Base-by-base conservation (phyloP, 2,113 vertebrate genomes). In the Cacatua alba region DNA sequence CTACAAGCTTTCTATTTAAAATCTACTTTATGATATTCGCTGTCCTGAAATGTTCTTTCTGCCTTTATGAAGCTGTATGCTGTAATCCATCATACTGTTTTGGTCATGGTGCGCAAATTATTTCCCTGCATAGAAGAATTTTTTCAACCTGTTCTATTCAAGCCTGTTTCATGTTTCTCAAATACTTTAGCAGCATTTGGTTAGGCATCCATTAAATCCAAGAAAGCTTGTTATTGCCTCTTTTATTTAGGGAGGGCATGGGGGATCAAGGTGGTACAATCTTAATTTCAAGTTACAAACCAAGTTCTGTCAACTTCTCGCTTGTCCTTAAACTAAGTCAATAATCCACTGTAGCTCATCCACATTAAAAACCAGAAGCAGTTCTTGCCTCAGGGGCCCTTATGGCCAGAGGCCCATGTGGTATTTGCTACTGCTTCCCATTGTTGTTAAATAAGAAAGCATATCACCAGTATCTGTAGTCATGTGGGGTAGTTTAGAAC, bases 351-450 rank as follows among this genome's bases (percentile, higher is more conserved):
- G 55, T 35, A 67, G 14, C n/a, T 79, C 57, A 48, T 68, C 39
- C 0, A 0, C 20, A 4, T 31, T 71, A 19, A 89, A 69, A 90
- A 71, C 0, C 43, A 80, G 69, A 48, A 94, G n/a, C 59, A 63
- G 55, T 41, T 94, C 51, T 96, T 92, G 96, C 93, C 90, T 96
- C 93, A 76, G 90, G 93, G 86, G 63, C 75, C 88, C 94, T 91
- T 85, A 43, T 25, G 64, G 90, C 39, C 55, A 68, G 68, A 77
- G 25, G 18, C 37, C 92, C 78, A 18, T 44, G 37, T 75, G 76
- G 53, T 57, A 49, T 93, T 88, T 17, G 31, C 29, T 77, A 39
- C 65, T 60, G 78, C 39, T 88, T 91, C 39, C 60, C 39, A 29
- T 37, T 75, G 49, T 11, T 59, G 59, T 71, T 83, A 80, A 97